Percentiles rank a stretch among this genome's conserved stretches.
Conservation (phyloP, 2,797 vertebrate genomes). For the Mormyrus hasselquistii region DNA sequence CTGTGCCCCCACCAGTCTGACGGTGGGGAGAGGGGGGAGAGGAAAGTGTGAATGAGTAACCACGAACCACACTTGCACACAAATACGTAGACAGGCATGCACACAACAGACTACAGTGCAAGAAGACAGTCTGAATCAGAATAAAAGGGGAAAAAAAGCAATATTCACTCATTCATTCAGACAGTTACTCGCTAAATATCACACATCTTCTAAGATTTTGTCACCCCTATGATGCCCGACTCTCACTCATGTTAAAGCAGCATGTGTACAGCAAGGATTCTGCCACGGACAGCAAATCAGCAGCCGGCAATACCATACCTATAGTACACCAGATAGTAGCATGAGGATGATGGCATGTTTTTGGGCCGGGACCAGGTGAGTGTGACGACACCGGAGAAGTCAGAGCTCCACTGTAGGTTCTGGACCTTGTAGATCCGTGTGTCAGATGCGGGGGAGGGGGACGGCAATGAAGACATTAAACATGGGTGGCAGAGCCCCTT, state of each 20-base stretch:
- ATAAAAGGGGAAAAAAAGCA: neutral
- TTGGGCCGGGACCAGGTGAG: constrained; percentile 87
- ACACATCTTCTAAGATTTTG: neutral
- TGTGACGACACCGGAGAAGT: constrained; percentile 77
- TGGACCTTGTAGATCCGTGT: constrained; percentile 82
- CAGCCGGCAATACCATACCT: constrained; percentile 56
- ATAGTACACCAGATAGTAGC: constrained; percentile 81
- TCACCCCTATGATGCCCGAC: neutral
- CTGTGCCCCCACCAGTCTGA: constrained; percentile 76
- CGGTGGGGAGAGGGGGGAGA: neutral
- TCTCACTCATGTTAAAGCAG: neutral
- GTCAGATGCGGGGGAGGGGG: constrained; percentile 59
- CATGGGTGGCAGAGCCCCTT: neutral
- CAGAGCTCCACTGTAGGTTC: constrained; percentile 86
- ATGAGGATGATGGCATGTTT: constrained; percentile 75
- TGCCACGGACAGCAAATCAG: neutral
- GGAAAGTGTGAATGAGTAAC: neutral
- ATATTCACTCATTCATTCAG: neutral
- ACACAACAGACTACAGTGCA: neutral
- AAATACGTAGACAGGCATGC: neutral
- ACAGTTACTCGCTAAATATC: neutral
- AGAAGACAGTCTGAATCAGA: neutral
- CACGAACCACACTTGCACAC: neutral
- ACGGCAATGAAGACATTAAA: neutral
- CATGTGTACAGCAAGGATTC: neutral